Conservation (phyloP, 2,797 vertebrate genomes). For the Xyrichtys novacula region DNA sequence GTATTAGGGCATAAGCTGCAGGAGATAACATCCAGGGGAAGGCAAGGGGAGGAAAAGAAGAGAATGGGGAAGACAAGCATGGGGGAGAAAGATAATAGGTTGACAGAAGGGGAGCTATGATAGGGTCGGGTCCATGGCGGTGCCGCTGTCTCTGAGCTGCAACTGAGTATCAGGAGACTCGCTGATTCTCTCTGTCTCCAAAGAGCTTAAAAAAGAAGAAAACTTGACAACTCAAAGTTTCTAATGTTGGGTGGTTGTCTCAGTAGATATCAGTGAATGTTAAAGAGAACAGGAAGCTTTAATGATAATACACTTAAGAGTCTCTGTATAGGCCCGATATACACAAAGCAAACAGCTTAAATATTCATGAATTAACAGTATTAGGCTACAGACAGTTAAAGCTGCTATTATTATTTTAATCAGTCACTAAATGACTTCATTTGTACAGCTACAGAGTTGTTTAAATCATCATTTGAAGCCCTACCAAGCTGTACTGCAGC, state of each 20-base stretch:
- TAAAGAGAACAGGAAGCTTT: conserved; percentile 4
- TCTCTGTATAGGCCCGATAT: background rate
- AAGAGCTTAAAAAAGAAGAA: conserved; percentile 42
- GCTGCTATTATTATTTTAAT: no score
- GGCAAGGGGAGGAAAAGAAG: conserved; percentile 53
- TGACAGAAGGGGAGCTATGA: conserved; percentile 77
- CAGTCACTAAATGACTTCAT: background rate
- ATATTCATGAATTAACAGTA: background rate
- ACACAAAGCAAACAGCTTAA: background rate
- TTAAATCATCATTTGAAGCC: background rate
- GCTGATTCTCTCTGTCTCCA: conserved; percentile 27
- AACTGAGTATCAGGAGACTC: conserved; percentile 55
- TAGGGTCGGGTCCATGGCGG: conserved; percentile 69
- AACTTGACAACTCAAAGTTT: conserved; percentile 54
- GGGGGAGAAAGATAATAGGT: conserved; percentile 79
- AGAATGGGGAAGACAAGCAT: conserved; percentile 56
- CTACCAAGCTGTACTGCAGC: background rate
- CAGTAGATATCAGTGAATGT: background rate
- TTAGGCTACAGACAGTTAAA: background rate
- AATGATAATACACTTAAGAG: background rate
- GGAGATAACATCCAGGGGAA: conserved; percentile 84
- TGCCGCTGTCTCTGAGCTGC: conserved; percentile 42
- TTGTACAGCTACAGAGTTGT: no score
- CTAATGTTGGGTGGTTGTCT: conserved; percentile 12
- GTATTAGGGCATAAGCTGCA: conserved; percentile 84